A percentile compares a stretch with the other conserved stretches of the same genome.
Conservation (phyloP, 2,797 vertebrate genomes). For the Syngnathus acus region DNA sequence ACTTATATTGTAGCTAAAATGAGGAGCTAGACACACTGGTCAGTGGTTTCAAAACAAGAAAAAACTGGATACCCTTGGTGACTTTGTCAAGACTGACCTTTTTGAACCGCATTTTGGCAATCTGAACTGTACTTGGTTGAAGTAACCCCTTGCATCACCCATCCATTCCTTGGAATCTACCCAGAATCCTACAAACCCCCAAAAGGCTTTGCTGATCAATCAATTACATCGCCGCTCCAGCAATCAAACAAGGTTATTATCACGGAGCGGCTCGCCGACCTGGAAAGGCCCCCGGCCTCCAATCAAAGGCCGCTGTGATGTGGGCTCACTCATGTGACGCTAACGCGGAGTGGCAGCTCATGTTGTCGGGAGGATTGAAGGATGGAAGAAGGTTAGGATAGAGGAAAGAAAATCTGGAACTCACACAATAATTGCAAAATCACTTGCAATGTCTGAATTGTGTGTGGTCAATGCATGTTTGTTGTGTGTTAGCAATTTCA, state of each 20-base stretch:
- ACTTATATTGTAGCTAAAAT: too few relatives aligned
- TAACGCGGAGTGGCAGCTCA: conserved; percentile 76
- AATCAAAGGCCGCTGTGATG: conserved; percentile 71
- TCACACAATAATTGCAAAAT: neutral
- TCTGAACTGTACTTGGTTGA: neutral
- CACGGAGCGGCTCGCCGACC: conserved; percentile 77
- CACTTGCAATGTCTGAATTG: conserved; percentile 17
- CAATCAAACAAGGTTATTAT: conserved; percentile 81
- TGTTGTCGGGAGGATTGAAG: conserved; percentile 35
- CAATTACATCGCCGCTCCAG: conserved; percentile 77
- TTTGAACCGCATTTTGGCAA: neutral
- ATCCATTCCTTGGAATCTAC: conserved; percentile 11
- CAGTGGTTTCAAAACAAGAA: neutral
- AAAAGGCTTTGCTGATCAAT: conserved; percentile 68
- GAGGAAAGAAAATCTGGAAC: conserved; percentile 4
- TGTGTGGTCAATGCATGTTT: conserved; percentile 16
- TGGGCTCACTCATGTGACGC: conserved; percentile 64
- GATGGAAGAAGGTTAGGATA: neutral
- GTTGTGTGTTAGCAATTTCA: conserved; percentile 42
- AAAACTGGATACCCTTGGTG: neutral
- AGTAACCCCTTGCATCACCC: conserved; percentile 2
- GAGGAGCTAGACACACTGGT: too few relatives aligned
- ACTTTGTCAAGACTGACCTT: neutral
- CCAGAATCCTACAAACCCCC: conserved; percentile 46
- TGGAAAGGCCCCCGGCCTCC: conserved; percentile 73